These are phyloP conservation scores for Chitala chitala DNA, from an alignment of 2,113 vertebrate species.

Conservation along the genomic window DNA sequence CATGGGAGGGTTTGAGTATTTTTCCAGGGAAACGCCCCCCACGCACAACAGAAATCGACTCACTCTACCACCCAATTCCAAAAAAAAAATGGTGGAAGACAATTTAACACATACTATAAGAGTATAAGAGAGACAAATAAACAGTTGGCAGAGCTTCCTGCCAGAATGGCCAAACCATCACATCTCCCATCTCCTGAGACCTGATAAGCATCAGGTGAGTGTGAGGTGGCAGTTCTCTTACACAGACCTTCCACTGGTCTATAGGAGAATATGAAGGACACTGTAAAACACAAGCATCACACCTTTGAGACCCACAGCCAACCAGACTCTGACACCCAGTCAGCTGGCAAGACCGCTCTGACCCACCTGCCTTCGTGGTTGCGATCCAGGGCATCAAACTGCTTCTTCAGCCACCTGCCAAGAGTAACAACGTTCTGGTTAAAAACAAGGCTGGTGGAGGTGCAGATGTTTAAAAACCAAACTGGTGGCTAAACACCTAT, in stretches of 20 bases:
- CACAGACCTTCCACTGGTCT: not conserved
- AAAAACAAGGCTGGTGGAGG: not conserved
- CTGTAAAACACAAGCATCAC: not conserved
- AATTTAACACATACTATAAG: not conserved
- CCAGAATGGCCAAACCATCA: too few relatives aligned
- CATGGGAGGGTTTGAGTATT: not conserved
- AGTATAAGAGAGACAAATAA: too few relatives aligned
- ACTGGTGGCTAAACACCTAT: not conserved
- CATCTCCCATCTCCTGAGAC: too few relatives aligned
- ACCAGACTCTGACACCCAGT: not conserved
- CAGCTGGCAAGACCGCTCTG: not conserved
- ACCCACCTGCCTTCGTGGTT: constrained; percentile 73
- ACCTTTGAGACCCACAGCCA: not conserved
- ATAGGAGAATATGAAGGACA: not conserved
- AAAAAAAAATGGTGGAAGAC: not conserved
- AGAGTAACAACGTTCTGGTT: not conserved
- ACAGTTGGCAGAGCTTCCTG: too few relatives aligned
- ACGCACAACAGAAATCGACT: not conserved
- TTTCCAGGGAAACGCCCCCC: not conserved
- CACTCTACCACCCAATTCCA: not conserved
- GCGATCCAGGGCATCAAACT: constrained; percentile 76
- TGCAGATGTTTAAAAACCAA: not conserved
- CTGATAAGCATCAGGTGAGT: too few relatives aligned
- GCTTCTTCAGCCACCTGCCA: constrained; percentile 80
- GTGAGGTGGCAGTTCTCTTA: too few relatives aligned